A percentile compares a stretch with the other conserved stretches of the same genome.
These are phyloP conservation scores for Chaenogobius annularis DNA, from an alignment of 2,113 vertebrate species.

Conservation along the genomic window DNA sequence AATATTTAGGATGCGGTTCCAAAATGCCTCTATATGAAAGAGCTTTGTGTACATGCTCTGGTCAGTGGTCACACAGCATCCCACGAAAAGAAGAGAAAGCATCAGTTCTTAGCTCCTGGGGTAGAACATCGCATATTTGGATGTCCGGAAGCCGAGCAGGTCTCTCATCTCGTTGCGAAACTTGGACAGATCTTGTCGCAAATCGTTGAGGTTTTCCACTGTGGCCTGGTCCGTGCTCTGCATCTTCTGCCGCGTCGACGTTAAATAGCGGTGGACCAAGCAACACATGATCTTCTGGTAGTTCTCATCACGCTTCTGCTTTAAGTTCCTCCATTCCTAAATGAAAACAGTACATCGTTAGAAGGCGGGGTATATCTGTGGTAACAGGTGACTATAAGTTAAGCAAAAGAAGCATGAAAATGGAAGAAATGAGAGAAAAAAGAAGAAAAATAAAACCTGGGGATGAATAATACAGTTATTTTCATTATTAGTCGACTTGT, in stretches of 20 bases:
- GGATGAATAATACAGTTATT: too few species aligned
- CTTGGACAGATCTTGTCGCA: slow-evolving; percentile 96
- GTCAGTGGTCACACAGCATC: slow-evolving; percentile 28
- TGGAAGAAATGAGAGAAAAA: too few species aligned
- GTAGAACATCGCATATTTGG: slow-evolving; percentile 99
- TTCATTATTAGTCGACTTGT: too few species aligned
- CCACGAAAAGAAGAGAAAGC: slow-evolving; percentile 36
- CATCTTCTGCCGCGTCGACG: slow-evolving; percentile 96
- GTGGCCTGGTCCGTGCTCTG: slow-evolving; percentile 97
- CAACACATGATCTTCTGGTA: slow-evolving; percentile 99
- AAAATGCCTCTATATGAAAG: slow-evolving; percentile 45
- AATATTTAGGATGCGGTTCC: slow-evolving; percentile 56
- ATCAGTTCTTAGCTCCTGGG: slow-evolving; percentile 85
- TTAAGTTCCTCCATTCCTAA: slow-evolving; percentile 96
- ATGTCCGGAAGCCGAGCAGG: slow-evolving; percentile 95
- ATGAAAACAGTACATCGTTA: slow-evolving; percentile 14
- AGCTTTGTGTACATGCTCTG: slow-evolving; percentile 68
- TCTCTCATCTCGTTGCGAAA: slow-evolving; percentile 98
- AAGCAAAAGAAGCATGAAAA: too few species aligned
- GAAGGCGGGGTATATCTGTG: neutral
- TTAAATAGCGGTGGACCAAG: slow-evolving; percentile 96
- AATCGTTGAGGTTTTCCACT: slow-evolving; percentile 94
- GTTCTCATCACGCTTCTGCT: slow-evolving; percentile 94
- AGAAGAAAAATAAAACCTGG: too few species aligned
- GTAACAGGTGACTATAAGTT: neutral